Percentiles rank a stretch among this genome's conserved stretches.
phyloP scores from a whole-genome alignment of 2,888 invertebrate species.

The Brenthis hecate region DNA sequence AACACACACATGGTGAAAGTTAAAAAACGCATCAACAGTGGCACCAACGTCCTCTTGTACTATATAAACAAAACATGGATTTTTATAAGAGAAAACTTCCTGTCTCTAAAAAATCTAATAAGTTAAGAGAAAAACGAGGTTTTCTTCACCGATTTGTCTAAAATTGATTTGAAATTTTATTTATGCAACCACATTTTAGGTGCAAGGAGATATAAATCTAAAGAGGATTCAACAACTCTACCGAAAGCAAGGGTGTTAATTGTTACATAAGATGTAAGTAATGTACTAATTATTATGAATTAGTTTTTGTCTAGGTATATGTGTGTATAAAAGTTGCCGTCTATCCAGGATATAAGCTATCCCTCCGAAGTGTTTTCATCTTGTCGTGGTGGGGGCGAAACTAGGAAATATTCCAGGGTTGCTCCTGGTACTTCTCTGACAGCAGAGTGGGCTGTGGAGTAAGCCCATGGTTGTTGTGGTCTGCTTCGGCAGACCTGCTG shows the following conservation, averaged over 20 bases:
- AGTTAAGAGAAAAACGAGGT: constrained; percentile 80
- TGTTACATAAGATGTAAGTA: constrained; percentile 82
- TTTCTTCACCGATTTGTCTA: constrained; percentile 81
- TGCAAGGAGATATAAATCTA: constrained; percentile 89
- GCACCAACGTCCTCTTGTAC: constrained; percentile 87
- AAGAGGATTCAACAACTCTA: constrained; percentile 89
- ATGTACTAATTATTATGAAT: not conserved
- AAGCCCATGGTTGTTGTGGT: no score
- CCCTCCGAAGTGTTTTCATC: no score
- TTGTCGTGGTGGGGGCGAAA: no score
- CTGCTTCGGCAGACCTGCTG: no score
- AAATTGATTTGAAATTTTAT: constrained; percentile 57
- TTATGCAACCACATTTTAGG: constrained; percentile 86
- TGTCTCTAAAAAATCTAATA: constrained; percentile 78
- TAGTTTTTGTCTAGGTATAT: no score
- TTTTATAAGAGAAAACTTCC: constrained; percentile 85
- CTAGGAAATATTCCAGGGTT: no score
- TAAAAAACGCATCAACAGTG: constrained; percentile 84
- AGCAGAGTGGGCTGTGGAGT: no score
- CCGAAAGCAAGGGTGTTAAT: constrained; percentile 84
- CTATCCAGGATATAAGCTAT: no score
- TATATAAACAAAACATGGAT: constrained; percentile 92
- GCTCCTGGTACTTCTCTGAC: no score
- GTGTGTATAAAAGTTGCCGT: no score
- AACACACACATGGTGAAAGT: constrained; percentile 85